Evolutionary conservation across 1,140 invertebrate genomes (phyloP), one percentile per base, ranked within the genome.

Genomic region (Sminthurides bifidus): DNA sequence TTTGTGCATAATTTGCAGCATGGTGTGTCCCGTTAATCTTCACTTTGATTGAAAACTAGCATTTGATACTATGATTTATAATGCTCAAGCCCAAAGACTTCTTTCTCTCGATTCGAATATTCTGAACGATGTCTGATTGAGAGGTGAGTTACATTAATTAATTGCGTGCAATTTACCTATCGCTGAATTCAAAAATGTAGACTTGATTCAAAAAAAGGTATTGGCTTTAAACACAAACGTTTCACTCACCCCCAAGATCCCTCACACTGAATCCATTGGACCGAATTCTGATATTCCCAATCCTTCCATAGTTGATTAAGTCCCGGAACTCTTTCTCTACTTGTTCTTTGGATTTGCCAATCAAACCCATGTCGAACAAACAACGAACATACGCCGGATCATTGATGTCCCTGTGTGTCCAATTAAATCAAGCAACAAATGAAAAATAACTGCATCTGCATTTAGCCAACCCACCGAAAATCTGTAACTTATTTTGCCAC

Each of bases 241-340:
- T 29, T 33, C 51, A 67, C 64, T 66, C 70, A 77, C 77, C 73
- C 65, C 69, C 69, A 57, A 78, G 67, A 53, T 67, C 59, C 55
- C 69, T 68, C 59, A 77, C 76, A 14, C 65, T 61, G 64, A 78
- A 77, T 43, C 72, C 72, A 33, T 77, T 70, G 56, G 66, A 38
- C 59, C 65, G 40, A 70, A 73, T 5, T 61, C 56, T 29, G 68
- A 69, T 51, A 76, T 68, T 65, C 12, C 69, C 70, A 26, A 70
- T 57, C 37, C 73, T 72, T 19, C 71, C 72, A 14, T 79, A 53
- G 61, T 79, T 77, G 21, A 73, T 21, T 29, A 50, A 58, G 27
- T 46, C 27, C 4, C 40, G 12, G 23, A 64, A 59, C 31, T 58
- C 61, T 0, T 58, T 37, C 23, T 56, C 48, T 8, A 64, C 46